Conservation (phyloP, 2,888 invertebrate species). For the Ptychoptera albimana region DNA sequence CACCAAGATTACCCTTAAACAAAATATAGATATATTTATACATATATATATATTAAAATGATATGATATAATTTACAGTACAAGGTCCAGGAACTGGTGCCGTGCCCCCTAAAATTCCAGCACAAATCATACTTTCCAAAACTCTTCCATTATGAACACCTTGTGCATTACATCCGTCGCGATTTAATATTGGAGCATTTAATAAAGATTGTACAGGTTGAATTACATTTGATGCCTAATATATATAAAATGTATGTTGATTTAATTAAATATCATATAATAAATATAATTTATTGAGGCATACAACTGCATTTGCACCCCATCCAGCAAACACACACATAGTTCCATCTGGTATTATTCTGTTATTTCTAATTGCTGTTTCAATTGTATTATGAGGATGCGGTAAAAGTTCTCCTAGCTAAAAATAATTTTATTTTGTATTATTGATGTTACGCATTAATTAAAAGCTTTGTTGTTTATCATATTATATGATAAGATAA, state of each 20-base stretch:
- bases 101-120: neutral
- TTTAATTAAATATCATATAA: neutral
- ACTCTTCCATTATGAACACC: constrained; percentile 3
- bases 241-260: neutral
- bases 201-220: constrained; percentile 1
- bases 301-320: neutral
- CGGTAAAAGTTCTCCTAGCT: constrained; percentile 1
- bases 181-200: constrained; percentile 1
- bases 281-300: neutral
- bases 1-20: constrained; percentile 8
- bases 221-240: neutral
- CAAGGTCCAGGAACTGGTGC: constrained; percentile 4
- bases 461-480: no score
- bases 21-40: neutral
- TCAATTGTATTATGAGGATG: constrained; percentile 7
- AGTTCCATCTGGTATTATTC: constrained; percentile 6
- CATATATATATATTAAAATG: no score
- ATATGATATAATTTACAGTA: no score
- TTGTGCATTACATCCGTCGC: constrained; percentile 5
- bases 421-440: neutral
- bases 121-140: constrained; percentile 7
- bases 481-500: neutral
- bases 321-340: constrained; percentile 9
- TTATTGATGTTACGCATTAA: neutral
- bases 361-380: constrained; percentile 5